These are phyloP conservation scores for Thalassaphorura encarpata DNA, from an alignment of 1,140 invertebrate species.

Conservation along the genomic window DNA sequence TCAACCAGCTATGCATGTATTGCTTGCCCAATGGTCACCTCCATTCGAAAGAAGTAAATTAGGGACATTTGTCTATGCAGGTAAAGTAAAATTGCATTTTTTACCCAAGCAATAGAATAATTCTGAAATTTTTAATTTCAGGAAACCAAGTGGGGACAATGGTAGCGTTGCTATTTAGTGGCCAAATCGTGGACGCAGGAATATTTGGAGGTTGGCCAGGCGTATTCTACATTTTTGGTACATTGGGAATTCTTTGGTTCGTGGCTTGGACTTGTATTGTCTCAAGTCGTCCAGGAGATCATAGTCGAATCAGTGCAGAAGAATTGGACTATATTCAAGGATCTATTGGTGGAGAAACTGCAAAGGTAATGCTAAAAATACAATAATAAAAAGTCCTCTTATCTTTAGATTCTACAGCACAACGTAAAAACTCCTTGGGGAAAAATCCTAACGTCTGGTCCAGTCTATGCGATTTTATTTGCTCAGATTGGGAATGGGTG, in stretches of 20 bases:
- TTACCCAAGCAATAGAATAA: no score
- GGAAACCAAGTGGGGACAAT: background rate
- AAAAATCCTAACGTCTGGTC: constrained; percentile 57
- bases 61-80: background rate
- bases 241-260: constrained; percentile 68
- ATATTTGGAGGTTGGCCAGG: constrained; percentile 1
- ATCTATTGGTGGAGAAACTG: constrained; percentile 41
- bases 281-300: constrained; percentile 70
- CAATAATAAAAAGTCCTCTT: no score
- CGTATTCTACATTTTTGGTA: constrained; percentile 46
- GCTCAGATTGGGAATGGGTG: constrained; percentile 50
- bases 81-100: background rate
- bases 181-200: background rate
- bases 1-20: background rate
- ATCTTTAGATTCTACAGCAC: no score
- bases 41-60: constrained; percentile 5
- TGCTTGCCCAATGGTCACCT: constrained; percentile 1
- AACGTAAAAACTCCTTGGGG: constrained; percentile 58
- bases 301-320: constrained; percentile 69
- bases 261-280: constrained; percentile 71
- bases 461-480: constrained; percentile 58
- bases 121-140: no score
- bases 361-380: background rate
- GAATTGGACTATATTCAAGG: constrained; percentile 71
- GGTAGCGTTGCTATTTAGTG: background rate